Evolutionary conservation across 2,113 vertebrate genomes (phyloP).

Genomic region (Petaurus breviceps): DNA sequence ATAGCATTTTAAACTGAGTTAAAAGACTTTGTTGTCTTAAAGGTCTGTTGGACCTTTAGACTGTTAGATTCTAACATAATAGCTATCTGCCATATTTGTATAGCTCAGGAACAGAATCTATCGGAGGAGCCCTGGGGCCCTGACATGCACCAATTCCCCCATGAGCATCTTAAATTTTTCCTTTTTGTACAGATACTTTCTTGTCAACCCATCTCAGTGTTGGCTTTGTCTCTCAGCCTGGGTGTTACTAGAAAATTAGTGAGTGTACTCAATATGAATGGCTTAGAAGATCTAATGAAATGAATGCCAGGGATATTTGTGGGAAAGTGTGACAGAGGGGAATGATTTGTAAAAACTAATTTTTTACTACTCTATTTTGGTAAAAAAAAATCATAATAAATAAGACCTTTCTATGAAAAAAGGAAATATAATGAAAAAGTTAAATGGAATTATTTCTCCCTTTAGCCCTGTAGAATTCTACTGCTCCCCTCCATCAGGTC

Average conservation of each 20-base stretch:
- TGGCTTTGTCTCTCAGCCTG: neutral
- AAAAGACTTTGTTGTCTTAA: neutral
- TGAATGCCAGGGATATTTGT: too few species aligned
- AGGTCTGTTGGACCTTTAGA: neutral
- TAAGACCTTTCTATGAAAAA: too few species aligned
- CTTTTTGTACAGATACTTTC: neutral
- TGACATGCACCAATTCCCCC: neutral
- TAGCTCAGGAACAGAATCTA: neutral
- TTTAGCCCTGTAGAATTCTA: neutral
- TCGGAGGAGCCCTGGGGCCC: neutral
- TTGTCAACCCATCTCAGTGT: neutral
- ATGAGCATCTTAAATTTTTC: neutral
- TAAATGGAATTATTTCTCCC: neutral
- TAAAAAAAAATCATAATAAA: too few species aligned
- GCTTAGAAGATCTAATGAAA: neutral
- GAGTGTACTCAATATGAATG: neutral
- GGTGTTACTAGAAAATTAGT: neutral
- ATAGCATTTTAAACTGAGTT: neutral
- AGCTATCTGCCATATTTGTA: neutral
- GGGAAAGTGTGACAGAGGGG: too few species aligned
- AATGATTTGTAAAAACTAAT: too few species aligned
- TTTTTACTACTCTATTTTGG: too few species aligned
- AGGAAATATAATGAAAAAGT: neutral
- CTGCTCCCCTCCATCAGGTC: neutral
- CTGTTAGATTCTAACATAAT: neutral